phyloP scores from a whole-genome alignment of 2,888 invertebrate genomes.

The Sinelater perroti region DNA sequence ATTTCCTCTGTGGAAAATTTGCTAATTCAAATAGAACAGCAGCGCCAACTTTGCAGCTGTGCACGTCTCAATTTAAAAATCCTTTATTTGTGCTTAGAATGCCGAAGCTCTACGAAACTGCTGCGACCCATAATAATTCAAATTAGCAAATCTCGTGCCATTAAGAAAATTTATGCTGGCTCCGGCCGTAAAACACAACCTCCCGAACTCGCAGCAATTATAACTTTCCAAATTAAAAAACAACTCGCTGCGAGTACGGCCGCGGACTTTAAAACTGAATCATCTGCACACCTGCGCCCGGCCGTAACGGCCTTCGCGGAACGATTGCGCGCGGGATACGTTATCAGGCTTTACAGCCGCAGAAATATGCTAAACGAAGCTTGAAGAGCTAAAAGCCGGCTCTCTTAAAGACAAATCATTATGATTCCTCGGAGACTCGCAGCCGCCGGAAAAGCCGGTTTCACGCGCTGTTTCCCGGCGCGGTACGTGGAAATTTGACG shows the following conservation, averaged over 20 bases:
- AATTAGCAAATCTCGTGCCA: not conserved
- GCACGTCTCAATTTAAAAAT: too few relatives aligned
- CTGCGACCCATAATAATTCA: too few relatives aligned
- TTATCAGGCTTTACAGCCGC: slow-evolving; percentile 12
- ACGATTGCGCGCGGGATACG: slow-evolving; percentile 1
- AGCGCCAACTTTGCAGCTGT: too few relatives aligned
- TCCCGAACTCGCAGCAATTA: not conserved
- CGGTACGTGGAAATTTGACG: slow-evolving; percentile 29
- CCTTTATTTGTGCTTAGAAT: too few relatives aligned
- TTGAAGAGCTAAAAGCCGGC: slow-evolving; percentile 18
- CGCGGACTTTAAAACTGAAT: slow-evolving; percentile 4
- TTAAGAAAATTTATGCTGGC: not conserved
- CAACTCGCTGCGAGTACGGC: not conserved
- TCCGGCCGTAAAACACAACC: not conserved
- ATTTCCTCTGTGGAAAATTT: too few relatives aligned
- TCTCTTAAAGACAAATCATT: slow-evolving; percentile 34
- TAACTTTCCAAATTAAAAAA: slow-evolving; percentile 15
- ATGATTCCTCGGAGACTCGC: slow-evolving; percentile 25
- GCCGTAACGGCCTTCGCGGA: not conserved
- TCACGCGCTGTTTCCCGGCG: slow-evolving; percentile 30
- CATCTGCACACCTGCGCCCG: slow-evolving; percentile 9
- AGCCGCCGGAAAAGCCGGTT: slow-evolving; percentile 35
- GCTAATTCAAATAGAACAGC: too few relatives aligned
- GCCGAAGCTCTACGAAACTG: too few relatives aligned
- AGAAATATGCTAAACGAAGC: slow-evolving; percentile 20